These are phyloP conservation scores for Eulemur mongoz DNA, from an alignment of 2,797 vertebrate species.

Conservation along the genomic window DNA sequence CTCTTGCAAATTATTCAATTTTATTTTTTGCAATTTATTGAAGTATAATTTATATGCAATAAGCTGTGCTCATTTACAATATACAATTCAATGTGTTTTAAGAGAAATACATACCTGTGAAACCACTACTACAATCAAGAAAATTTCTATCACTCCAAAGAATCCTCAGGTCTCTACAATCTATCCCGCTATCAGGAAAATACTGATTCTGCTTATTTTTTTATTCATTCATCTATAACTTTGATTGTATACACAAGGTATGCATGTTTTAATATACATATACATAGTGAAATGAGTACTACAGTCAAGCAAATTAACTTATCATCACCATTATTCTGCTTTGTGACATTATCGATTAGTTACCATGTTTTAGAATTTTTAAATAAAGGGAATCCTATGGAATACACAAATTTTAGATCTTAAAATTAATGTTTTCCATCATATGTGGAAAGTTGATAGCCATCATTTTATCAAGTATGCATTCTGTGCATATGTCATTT, in stretches of 20 bases:
- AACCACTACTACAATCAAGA: neutral
- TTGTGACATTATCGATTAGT: neutral
- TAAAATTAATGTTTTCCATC: neutral
- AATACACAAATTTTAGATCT: neutral
- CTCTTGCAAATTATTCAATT: neutral
- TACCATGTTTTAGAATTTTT: neutral
- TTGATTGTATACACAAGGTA: neutral
- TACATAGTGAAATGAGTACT: neutral
- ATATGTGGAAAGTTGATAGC: neutral
- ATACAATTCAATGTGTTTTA: neutral
- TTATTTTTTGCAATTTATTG: neutral
- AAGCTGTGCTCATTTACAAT: neutral
- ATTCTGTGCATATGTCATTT: neutral
- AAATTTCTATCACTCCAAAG: neutral
- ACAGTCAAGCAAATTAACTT: neutral
- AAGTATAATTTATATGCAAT: neutral
- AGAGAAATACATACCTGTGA: neutral
- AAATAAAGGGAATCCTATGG: neutral
- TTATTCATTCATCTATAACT: neutral
- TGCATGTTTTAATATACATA: neutral
- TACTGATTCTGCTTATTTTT: neutral
- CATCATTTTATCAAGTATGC: neutral
- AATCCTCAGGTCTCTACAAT: neutral
- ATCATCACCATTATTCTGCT: neutral
- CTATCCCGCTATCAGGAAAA: neutral